A percentile compares a stretch with the other conserved stretches of the same genome.
Conservation (phyloP, 2,113 vertebrate genomes). For the Poicephalus gulielmi region DNA sequence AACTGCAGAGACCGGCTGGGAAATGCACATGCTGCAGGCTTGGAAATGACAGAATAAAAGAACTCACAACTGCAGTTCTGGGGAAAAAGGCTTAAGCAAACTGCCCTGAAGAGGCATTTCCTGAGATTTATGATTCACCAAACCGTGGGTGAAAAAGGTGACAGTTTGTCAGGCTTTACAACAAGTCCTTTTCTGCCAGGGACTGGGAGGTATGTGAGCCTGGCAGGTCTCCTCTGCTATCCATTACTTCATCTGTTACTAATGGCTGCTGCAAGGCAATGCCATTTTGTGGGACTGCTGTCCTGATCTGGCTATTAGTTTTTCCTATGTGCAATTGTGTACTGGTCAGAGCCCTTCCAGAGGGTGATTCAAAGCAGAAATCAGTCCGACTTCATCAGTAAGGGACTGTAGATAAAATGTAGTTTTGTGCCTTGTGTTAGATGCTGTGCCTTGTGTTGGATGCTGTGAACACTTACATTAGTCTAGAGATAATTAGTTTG, state of each 20-base stretch:
- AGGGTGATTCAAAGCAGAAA: not conserved
- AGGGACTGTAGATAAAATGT: fast-evolving
- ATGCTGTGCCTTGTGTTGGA: not conserved
- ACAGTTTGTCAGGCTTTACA: not conserved
- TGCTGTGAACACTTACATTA: not conserved
- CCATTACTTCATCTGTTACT: not conserved
- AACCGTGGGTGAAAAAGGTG: not conserved
- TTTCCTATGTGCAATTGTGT: not conserved
- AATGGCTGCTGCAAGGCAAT: not conserved
- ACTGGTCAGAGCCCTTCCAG: not conserved
- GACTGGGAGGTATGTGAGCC: not conserved
- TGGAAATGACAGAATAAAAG: not conserved
- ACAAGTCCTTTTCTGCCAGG: not conserved
- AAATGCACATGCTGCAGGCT: not conserved
- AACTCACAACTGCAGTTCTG: fast-evolving
- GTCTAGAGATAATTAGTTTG: not conserved
- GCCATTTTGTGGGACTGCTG: not conserved
- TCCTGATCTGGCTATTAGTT: not conserved
- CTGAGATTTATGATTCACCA: not conserved
- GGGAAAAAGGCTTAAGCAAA: not conserved
- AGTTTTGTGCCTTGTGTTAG: not conserved
- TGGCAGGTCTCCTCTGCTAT: not conserved
- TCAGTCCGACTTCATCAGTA: not conserved
- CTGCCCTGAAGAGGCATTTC: not conserved
- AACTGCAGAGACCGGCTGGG: not conserved